Conservation (phyloP, 2,888 invertebrate species). For the Noctua comes region DNA sequence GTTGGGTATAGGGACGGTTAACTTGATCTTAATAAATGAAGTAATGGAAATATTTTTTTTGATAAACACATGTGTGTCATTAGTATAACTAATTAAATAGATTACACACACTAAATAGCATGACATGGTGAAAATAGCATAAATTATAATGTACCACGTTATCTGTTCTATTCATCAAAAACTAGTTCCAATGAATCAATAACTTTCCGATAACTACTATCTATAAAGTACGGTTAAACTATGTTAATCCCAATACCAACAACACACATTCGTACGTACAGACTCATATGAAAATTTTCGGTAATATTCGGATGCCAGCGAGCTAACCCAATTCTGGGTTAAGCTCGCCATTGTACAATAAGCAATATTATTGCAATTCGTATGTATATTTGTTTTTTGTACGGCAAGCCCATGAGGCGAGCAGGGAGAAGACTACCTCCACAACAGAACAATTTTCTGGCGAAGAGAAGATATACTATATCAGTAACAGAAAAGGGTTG, state of each 20-base stretch:
- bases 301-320: not conserved
- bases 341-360: too few species aligned
- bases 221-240: not conserved
- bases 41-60: too few species aligned
- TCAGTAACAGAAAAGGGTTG: too few species aligned
- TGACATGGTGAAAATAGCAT: not conserved
- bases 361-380: too few species aligned
- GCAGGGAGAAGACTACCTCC: too few species aligned
- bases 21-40: too few species aligned
- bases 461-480: too few species aligned
- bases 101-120: constrained; percentile 4
- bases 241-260: not conserved
- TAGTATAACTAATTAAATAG: not conserved
- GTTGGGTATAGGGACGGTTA: too few species aligned
- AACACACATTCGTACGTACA: not conserved
- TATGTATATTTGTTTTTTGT: too few species aligned
- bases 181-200: constrained; percentile 58
- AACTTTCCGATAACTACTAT: constrained; percentile 49
- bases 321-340: too few species aligned
- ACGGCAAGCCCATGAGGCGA: too few species aligned
- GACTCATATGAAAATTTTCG: not conserved
- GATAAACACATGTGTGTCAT: not conserved
- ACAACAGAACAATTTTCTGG: too few species aligned
- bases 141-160: constrained; percentile 35
- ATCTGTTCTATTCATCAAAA: constrained; percentile 53